Evolutionary conservation across 2,797 vertebrate genomes (phyloP).

Genomic region (Molossus alvarezi): DNA sequence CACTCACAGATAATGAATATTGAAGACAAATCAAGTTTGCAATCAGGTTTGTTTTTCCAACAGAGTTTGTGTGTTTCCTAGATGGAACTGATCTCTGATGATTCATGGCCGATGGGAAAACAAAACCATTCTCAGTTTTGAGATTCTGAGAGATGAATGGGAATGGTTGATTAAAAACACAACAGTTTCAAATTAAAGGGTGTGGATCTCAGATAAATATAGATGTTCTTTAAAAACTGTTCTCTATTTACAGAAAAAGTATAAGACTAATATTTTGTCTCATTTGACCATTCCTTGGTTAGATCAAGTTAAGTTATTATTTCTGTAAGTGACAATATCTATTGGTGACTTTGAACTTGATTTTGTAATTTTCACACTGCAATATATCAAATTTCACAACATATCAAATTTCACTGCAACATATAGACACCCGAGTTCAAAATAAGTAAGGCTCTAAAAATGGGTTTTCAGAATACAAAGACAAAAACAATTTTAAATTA

Average conservation of each 20-base stretch:
- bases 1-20: slow-evolving; percentile 69
- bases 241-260: not conserved
- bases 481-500: slow-evolving; percentile 21
- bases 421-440: not conserved
- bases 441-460: slow-evolving; percentile 12
- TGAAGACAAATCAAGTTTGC: slow-evolving; percentile 40
- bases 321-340: slow-evolving; percentile 3
- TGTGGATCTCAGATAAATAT: not conserved
- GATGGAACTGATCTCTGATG: not conserved
- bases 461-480: not conserved
- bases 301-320: not conserved
- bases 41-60: slow-evolving; percentile 75
- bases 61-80: not conserved
- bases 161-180: slow-evolving; percentile 18
- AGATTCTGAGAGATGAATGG: slow-evolving; percentile 48
- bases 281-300: not conserved
- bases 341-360: slow-evolving; percentile 38
- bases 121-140: not conserved
- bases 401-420: not conserved
- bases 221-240: not conserved
- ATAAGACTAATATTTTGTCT: not conserved
- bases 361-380: slow-evolving; percentile 4
- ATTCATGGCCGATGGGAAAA: not conserved
- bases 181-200: not conserved
- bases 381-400: not conserved